Evolutionary conservation across 2,113 vertebrate species (phyloP).

Genomic region (Psilopogon haemacephalus): DNA sequence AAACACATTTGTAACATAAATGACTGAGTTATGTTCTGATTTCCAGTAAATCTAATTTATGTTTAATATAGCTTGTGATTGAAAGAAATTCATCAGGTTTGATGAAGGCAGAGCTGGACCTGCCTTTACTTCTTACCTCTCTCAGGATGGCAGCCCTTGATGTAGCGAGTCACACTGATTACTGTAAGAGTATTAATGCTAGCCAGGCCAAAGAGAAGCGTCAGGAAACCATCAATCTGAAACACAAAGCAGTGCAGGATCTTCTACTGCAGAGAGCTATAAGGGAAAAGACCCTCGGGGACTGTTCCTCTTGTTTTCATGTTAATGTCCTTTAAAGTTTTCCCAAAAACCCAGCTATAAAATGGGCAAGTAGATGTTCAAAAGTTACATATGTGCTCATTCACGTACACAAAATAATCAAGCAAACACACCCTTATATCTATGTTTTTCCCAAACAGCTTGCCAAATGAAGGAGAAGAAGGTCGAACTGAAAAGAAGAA

Average conservation of each 20-base stretch:
- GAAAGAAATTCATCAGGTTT: not conserved
- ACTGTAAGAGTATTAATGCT: slow-evolving; percentile 91
- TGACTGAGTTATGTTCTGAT: not conserved
- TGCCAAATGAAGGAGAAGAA: slow-evolving; percentile 40
- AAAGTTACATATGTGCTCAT: slow-evolving; percentile 2
- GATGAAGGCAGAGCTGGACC: not conserved
- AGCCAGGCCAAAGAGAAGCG: slow-evolving; percentile 85
- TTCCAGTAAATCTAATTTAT: not conserved
- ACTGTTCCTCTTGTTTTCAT: not conserved
- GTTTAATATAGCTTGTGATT: not conserved
- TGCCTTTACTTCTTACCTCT: slow-evolving; percentile 75
- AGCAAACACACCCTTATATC: not conserved
- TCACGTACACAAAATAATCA: not conserved
- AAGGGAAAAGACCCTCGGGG: not conserved
- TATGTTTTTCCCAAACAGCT: not conserved
- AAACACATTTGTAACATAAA: not conserved
- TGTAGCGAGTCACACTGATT: slow-evolving; percentile 88
- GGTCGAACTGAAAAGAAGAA: not conserved
- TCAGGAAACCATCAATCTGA: slow-evolving; percentile 89
- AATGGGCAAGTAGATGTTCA: slow-evolving; percentile 27
- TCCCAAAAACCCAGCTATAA: not conserved
- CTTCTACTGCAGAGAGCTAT: not conserved
- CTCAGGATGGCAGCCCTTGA: slow-evolving; percentile 83
- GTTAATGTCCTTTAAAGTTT: not conserved
- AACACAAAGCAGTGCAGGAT: slow-evolving; percentile 27